Evolutionary conservation across 2,797 vertebrate genomes (phyloP), one percentile per base, ranked within the genome.

Genomic region (Poeciliopsis paucimaculata): DNA sequence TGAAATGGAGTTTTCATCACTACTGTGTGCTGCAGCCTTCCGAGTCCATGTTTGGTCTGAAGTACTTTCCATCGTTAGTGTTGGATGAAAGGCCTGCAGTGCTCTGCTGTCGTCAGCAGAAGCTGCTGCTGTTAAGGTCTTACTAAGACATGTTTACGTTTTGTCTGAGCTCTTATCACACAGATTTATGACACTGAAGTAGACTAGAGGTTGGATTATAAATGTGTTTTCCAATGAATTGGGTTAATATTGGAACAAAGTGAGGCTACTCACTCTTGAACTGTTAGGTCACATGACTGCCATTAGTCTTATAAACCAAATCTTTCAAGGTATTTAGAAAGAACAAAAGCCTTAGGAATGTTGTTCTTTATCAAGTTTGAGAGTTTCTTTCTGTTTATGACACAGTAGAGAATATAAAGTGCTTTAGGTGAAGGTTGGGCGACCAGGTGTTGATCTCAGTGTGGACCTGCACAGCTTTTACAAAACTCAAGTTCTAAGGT

Each of bases 241-340:
- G 18, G 20, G 26, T n/a, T 7, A 0, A 28, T 41, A 41, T 66
- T 41, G 20, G 31, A 41, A 43, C 72, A 66, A 5, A 39, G 62
- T 70, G 75, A 72, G 45, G 62, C 13, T 28, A 62, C 47, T 70
- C 66, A 31, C 4, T 34, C 15, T 49, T 73, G 10, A 68, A 81
- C 39, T 57, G 51, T 72, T 8, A 45, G 80, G 82, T 81, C 77
- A 72, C 15, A 47, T 83, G 85, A 87, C 85, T 87, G 82, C 84
- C 81, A 60, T 78, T 68, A 83, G 39, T 81, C n/a, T 2, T 26
- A 57, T 43, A 47, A 81, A 66, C 6, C 41, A 82, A 60, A 62
- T 80, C 78, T 83, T 39, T 84, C 26, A 70, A 46, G 34, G 41
- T 82, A 70, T 74, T 46, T 64, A 76, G 60, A 73, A 80, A 75